Evolutionary conservation across 2,113 vertebrate genomes (phyloP), one percentile per base, ranked within the genome.

Genomic region (Alligator mississippiensis): DNA sequence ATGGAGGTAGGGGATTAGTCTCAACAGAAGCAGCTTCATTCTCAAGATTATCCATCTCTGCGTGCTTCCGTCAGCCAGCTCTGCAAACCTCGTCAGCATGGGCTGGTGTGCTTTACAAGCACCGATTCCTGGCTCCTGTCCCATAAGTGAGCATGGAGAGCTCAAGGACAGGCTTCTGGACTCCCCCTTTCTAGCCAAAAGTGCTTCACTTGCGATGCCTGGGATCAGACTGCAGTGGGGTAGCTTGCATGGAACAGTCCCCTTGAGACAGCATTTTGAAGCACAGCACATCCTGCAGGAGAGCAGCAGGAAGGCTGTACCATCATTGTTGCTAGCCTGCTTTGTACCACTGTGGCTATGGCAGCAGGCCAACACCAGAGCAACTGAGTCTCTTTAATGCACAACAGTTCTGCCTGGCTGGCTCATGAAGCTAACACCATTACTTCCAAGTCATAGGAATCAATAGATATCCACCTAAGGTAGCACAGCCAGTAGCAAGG

Each of bases 71-170:
- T 18, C 60, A 3, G 15, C 47, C 47, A 12, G 25, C 74, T 10
- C 47, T 4, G 47, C 4, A 9, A 5, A 74, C 34, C 70, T 74
- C 34, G 34, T 19, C 34, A 0, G 5, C 21, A 47, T 30, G 34
- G 11, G 21, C 13, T 34, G 6, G 70, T 24, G 22, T 38, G 4
- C 11, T 74, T 68, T 47, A 74, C 34, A 15, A 74, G 70, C 38
- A 3, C 72, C 25, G 3, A 9, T 3, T 12, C n/a, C 3, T 3
- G 38, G 27, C 11, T 2, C 64, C 18, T 4, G 1, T 9, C 38
- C 61, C 1, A 1, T 11, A 38, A 3, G 58, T 0, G 6, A 30
- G 47, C 11, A 28, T 9, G 2, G 17, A 30, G 63, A 9, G 14
- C 11, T 28, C 17, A 47, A 30, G 63, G 62, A 28, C 47, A n/a